These are phyloP conservation scores for Drosophila meridiana DNA, from an alignment of 2,888 invertebrate genomes.

Conservation along the genomic window DNA sequence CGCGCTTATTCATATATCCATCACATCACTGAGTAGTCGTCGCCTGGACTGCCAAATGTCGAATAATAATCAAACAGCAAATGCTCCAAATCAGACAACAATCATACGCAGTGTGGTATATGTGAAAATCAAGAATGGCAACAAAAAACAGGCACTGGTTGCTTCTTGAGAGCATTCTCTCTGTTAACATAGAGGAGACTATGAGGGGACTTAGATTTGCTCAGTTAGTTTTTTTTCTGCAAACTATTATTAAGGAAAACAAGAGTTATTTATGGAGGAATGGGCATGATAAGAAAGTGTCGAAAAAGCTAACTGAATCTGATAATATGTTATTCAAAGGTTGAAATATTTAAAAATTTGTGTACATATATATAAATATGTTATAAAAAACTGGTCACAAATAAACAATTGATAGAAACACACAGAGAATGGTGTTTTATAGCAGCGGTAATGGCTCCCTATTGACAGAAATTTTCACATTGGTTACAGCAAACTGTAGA, in stretches of 20 bases:
- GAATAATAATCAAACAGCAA: conserved; percentile 45
- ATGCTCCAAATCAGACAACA: conserved; percentile 34
- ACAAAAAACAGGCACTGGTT: conserved; percentile 1
- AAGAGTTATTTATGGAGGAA: neutral
- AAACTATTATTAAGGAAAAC: neutral
- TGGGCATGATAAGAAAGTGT: neutral
- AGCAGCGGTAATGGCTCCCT: too few species aligned
- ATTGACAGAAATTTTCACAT: too few species aligned
- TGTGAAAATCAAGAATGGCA: conserved; percentile 3
- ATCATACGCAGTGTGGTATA: conserved; percentile 66
- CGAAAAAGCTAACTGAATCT: too few species aligned
- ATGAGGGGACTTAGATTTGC: neutral
- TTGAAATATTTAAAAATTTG: too few species aligned
- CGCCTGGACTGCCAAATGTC: conserved; percentile 54
- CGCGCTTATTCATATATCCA: conserved; percentile 18
- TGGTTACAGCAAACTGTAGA: too few species aligned
- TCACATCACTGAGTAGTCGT: conserved; percentile 28
- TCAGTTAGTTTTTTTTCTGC: neutral
- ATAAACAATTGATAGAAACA: too few species aligned
- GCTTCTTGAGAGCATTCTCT: neutral
- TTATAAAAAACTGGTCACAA: too few species aligned
- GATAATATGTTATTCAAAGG: too few species aligned
- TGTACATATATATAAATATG: too few species aligned
- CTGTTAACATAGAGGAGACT: neutral
- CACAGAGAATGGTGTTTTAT: too few species aligned